These are phyloP conservation scores for Helobdella robusta DNA, from an alignment of 2,888 invertebrate species.

Conservation along the genomic window DNA sequence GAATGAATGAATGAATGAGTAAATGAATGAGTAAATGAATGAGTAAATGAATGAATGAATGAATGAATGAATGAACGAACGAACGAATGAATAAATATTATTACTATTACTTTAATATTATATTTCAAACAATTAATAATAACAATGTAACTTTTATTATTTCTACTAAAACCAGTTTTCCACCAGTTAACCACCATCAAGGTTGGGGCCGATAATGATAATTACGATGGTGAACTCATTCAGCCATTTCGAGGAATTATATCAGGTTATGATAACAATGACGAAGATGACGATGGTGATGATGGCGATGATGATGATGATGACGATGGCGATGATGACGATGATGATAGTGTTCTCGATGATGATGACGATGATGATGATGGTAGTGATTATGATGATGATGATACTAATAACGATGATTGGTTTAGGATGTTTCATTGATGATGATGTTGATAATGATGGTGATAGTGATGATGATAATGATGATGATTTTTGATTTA, in stretches of 20 bases:
- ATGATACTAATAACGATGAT: background rate
- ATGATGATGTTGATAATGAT: no score
- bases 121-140: no score
- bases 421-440: background rate
- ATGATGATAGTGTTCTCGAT: background rate
- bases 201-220: background rate
- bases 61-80: no score
- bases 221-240: background rate
- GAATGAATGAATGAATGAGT: no score
- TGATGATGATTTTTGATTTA: no score
- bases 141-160: no score
- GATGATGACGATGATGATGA: background rate
- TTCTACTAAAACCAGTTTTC: slow-evolving; percentile 3
- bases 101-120: no score
- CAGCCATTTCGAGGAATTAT: slow-evolving; percentile 5
- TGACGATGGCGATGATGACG: background rate
- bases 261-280: slow-evolving; percentile 1
- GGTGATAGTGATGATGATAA: no score
- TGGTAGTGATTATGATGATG: background rate
- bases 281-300: background rate
- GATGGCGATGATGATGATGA: background rate
- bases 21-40: no score
- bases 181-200: background rate
- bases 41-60: no score
- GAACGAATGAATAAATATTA: no score